Conservation (phyloP, 2,888 invertebrate genomes). For the Ligdia adustata region DNA sequence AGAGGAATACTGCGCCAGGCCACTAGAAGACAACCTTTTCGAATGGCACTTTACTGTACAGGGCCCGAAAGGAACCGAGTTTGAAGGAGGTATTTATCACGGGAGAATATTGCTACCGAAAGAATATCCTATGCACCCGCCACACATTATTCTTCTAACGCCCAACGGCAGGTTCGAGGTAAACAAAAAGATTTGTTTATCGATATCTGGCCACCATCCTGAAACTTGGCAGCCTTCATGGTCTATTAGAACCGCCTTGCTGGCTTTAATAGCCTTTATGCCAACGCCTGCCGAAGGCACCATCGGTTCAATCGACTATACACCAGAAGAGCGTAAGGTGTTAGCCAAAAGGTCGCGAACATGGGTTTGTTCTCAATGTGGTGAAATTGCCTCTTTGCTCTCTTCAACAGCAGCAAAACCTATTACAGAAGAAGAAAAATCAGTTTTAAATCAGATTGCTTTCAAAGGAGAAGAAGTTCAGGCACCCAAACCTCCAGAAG, state of each 20-base stretch:
- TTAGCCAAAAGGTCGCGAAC: slow-evolving; percentile 89
- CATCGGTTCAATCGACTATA: slow-evolving; percentile 95
- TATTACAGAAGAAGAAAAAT: slow-evolving; percentile 75
- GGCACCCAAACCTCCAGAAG: slow-evolving; percentile 59
- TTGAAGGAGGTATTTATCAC: slow-evolving; percentile 96
- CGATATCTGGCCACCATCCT: slow-evolving; percentile 98
- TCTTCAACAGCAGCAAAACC: slow-evolving; percentile 77
- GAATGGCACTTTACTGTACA: slow-evolving; percentile 99
- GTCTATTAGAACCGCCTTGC: slow-evolving; percentile 96
- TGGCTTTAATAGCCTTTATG: slow-evolving; percentile 97
- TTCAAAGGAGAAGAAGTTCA: slow-evolving; percentile 79
- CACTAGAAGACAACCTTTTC: slow-evolving; percentile 97
- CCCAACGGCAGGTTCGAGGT: slow-evolving; percentile 97
- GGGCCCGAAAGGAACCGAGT: slow-evolving; percentile 94
- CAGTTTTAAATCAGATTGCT: slow-evolving; percentile 77
- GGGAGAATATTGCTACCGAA: slow-evolving; percentile 95
- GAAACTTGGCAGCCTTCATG: slow-evolving; percentile 99
- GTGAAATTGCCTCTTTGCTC: slow-evolving; percentile 65
- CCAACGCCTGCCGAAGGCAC: slow-evolving; percentile 95
- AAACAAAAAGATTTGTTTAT: slow-evolving; percentile 97
- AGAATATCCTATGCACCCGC: slow-evolving; percentile 99
- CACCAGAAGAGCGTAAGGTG: slow-evolving; percentile 90
- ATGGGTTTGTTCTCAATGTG: slow-evolving; percentile 73
- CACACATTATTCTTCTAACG: slow-evolving; percentile 95
- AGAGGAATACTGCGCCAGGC: slow-evolving; percentile 94